These are phyloP conservation scores for Saccostrea echinata DNA, from an alignment of 1,140 invertebrate genomes.

Conservation along the genomic window DNA sequence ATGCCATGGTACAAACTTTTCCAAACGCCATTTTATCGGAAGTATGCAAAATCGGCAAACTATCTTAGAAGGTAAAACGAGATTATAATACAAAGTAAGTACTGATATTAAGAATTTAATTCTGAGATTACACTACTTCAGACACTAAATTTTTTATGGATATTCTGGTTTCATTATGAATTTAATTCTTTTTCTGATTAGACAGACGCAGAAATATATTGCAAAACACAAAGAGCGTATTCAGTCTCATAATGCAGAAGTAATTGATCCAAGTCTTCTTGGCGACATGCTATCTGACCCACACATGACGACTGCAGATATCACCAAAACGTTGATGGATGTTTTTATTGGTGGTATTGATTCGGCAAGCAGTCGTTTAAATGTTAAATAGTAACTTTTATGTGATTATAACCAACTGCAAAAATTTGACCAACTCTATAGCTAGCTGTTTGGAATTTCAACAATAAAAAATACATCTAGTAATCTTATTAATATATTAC, in stretches of 20 bases:
- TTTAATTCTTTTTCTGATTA: background rate
- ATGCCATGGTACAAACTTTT: slow-evolving; percentile 35
- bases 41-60: slow-evolving; percentile 33
- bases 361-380: slow-evolving; percentile 37
- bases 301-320: background rate
- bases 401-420: too few species aligned
- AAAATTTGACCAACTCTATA: too few species aligned
- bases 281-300: background rate
- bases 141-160: too few species aligned
- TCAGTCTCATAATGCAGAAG: background rate
- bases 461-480: too few species aligned
- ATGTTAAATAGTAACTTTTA: background rate
- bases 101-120: background rate
- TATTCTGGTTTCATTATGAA: background rate
- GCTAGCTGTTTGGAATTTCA: too few species aligned
- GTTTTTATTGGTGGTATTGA: slow-evolving; percentile 50
- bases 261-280: slow-evolving; percentile 10
- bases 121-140: too few species aligned
- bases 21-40: slow-evolving; percentile 30
- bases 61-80: slow-evolving; percentile 1
- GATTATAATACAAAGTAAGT: background rate
- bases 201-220: slow-evolving; percentile 6
- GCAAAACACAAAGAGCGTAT: background rate
- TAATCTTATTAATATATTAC: too few species aligned
- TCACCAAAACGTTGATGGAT: slow-evolving; percentile 33